A percentile compares a stretch with the other conserved stretches of the same genome.
Evolutionary conservation across 2,797 vertebrate species (phyloP).

Genomic region (Bucorvus abyssinicus): DNA sequence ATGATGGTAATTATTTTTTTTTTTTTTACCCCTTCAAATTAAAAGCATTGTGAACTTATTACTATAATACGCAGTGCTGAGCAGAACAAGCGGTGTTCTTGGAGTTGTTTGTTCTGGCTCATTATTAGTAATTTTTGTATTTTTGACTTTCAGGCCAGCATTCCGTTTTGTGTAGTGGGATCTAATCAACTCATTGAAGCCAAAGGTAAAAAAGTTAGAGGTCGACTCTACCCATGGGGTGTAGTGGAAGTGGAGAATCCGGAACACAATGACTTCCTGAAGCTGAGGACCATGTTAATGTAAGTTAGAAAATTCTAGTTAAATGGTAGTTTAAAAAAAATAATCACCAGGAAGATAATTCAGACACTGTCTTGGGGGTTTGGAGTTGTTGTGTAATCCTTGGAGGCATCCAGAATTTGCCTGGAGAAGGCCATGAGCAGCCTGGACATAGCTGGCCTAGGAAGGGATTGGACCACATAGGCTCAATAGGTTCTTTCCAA

Average conservation of each 20-base stretch:
- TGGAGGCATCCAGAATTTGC: background rate
- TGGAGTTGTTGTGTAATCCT: background rate
- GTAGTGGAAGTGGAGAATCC: slow-evolving; percentile 98
- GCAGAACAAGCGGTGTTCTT: background rate
- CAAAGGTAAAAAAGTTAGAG: slow-evolving; percentile 97
- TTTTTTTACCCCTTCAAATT: background rate
- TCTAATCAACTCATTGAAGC: slow-evolving; percentile 98
- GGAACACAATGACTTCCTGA: slow-evolving; percentile 96
- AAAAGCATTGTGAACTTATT: background rate
- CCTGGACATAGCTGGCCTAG: background rate
- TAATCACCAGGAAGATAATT: background rate
- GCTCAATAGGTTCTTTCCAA: background rate
- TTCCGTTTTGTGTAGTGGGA: slow-evolving; percentile 95
- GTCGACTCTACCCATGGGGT: slow-evolving; percentile 97
- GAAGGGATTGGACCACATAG: background rate
- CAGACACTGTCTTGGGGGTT: accelerated
- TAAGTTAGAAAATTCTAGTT: slow-evolving; percentile 68
- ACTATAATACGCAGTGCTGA: background rate
- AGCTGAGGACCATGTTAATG: slow-evolving; percentile 98
- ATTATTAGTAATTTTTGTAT: background rate
- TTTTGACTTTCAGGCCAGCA: slow-evolving; percentile 83
- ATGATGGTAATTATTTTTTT: background rate
- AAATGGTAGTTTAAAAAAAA: background rate
- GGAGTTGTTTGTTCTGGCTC: background rate
- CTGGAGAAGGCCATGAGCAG: background rate